Evolutionary conservation across 64 coral and sea anemone genomes (phyloP).

Genomic region (Dendrophyllia cribrosa): DNA sequence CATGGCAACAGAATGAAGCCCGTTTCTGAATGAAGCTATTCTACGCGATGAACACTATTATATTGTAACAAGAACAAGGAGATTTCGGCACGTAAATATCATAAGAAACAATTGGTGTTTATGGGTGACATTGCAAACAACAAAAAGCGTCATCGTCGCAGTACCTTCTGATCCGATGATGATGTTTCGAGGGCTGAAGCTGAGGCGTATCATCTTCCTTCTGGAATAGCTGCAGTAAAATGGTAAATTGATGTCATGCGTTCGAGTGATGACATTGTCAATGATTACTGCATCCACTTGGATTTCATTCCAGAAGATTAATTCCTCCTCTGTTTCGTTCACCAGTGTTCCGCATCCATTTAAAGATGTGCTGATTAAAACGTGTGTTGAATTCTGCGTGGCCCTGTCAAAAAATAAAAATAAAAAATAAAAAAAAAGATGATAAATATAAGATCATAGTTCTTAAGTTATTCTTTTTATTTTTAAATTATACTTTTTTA

Average conservation of each 20-base stretch:
- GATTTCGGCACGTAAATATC: too few species aligned
- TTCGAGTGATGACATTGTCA: conserved; percentile 55
- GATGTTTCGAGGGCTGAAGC: neutral
- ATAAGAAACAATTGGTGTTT: too few species aligned
- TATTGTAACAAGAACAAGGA: too few species aligned
- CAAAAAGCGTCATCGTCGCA: neutral
- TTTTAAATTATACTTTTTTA: too few species aligned
- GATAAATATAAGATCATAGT: neutral
- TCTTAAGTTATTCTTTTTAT: too few species aligned
- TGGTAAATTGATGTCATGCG: conserved; percentile 54
- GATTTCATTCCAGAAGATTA: conserved; percentile 71
- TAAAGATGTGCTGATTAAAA: conserved; percentile 49
- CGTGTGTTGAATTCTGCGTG: conserved; percentile 52
- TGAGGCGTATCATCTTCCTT: neutral
- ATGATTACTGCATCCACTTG: conserved; percentile 24
- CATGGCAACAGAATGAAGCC: too few species aligned
- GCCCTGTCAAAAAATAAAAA: neutral
- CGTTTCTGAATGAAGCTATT: too few species aligned
- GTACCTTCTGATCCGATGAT: neutral
- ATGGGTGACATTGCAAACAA: neutral
- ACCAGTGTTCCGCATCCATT: conserved; percentile 70
- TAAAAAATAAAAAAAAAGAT: neutral
- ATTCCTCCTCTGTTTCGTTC: conserved; percentile 59
- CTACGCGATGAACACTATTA: too few species aligned
- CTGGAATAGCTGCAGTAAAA: conserved; percentile 78